Base-by-base conservation (phyloP, 2,888 invertebrate genomes). In the Orthosia gothica region DNA sequence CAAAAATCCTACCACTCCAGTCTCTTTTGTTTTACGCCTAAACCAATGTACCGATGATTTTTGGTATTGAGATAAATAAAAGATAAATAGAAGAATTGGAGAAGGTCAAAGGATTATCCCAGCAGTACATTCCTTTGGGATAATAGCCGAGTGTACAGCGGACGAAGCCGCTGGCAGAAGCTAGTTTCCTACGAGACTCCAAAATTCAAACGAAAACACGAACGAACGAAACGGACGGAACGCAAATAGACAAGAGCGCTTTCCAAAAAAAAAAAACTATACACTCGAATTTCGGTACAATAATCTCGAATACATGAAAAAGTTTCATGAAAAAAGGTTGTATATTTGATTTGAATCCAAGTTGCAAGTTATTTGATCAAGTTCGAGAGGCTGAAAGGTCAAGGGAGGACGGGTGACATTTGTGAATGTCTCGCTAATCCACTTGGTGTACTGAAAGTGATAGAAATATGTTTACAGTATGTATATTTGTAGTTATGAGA, bases 331-430 rank as follows among this genome's bases (percentile, higher is more conserved):
- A 65, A 59, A 49, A 61, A 45, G 49, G 5, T 40, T 82, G 20
- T 58, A 40, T 62, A 54, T 62, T 71, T 40, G 23, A 69, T 77
- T 57, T 61, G 45, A 40, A 18, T 50, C 5, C 2, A 70, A 74
- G 65, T 79, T 45, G 55, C 50, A 15, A 79, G 62, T 47, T 52
- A 12, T 70, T 82, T 61, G 66, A 70, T 70, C 59, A 70, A 62
- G 32, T 70, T 71, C n/a, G 57, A 64, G n/a, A 57, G 7, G 62
- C 20, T 67, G 57, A 65, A 69, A 81, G 68, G 80, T 79, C 83
- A 69, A 66, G 47, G 15, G 58, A 13, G 55, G 74, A 32, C 32
- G 40, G 47, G 69, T 11, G 62, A 64, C 26, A n/a, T 73, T 67
- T 49, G 67, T 16, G 55, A 78, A 66, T 59, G 55, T 72, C 64